Evolutionary conservation across 2,888 invertebrate genomes (phyloP).

Genomic region (Allophyes oxyacanthae): DNA sequence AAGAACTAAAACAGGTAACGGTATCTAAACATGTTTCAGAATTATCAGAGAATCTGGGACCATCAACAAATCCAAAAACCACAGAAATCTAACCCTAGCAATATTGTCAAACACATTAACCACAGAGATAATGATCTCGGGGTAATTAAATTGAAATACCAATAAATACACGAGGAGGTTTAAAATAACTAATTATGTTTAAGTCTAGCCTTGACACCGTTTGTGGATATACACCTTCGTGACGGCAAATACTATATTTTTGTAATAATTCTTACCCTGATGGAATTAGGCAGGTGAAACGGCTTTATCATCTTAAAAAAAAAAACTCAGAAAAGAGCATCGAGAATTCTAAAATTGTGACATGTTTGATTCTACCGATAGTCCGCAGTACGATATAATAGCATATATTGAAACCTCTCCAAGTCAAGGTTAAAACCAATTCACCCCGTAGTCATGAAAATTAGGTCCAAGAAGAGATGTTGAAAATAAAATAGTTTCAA

Average conservation of each 20-base stretch:
- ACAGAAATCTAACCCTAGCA: constrained; percentile 13
- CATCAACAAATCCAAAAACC: background rate
- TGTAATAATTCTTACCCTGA: constrained; percentile 28
- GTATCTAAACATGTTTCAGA: too few species aligned
- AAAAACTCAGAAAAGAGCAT: too few species aligned
- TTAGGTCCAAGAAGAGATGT: background rate
- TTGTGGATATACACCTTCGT: constrained; percentile 50
- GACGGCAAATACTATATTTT: constrained; percentile 46
- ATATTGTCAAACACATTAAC: constrained; percentile 29
- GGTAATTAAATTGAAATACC: constrained; percentile 57
- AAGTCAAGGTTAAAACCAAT: too few species aligned
- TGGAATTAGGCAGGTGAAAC: too few species aligned
- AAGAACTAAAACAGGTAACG: too few species aligned
- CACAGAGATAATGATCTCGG: constrained; percentile 39
- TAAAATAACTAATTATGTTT: constrained; percentile 58
- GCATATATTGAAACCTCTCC: background rate
- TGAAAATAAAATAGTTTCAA: background rate
- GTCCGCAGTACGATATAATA: too few species aligned
- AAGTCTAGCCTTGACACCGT: constrained; percentile 54
- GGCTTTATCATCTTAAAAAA: too few species aligned
- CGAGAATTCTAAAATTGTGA: too few species aligned
- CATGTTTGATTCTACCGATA: too few species aligned
- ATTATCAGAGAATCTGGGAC: background rate
- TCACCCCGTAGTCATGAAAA: too few species aligned
- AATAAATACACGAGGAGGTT: constrained; percentile 48